These are phyloP conservation scores for Octonoba sinensis DNA, from an alignment of 2,888 invertebrate species.

Conservation along the genomic window DNA sequence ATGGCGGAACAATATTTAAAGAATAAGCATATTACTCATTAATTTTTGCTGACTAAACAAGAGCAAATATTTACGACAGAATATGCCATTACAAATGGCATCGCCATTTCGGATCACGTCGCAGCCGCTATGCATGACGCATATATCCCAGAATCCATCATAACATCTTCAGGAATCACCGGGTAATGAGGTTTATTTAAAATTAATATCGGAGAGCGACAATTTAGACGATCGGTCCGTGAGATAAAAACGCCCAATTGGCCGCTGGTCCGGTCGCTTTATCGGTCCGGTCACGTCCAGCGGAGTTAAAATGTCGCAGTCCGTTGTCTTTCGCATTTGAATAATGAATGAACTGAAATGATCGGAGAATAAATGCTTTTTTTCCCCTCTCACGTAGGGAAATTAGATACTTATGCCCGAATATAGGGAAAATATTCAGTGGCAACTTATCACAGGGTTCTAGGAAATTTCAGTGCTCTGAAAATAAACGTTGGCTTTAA, in stretches of 20 bases:
- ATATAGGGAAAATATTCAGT: too few relatives aligned
- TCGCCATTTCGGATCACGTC: conserved; percentile 15
- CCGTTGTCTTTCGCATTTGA: conserved; percentile 32
- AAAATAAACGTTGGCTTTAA: too few relatives aligned
- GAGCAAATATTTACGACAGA: conserved; percentile 24
- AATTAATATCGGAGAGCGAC: conserved; percentile 59
- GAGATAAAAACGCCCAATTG: conserved; percentile 60
- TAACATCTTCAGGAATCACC: conserved; percentile 6
- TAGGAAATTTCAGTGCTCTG: too few relatives aligned
- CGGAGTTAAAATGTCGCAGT: conserved; percentile 46
- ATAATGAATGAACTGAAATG: conserved; percentile 26
- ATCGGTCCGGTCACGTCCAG: conserved; percentile 28
- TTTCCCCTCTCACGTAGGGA: conserved; percentile 42
- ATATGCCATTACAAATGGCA: too few relatives aligned
- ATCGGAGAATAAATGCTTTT: conserved; percentile 31
- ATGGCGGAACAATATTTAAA: too few relatives aligned
- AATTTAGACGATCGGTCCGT: conserved; percentile 53
- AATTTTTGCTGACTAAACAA: too few relatives aligned
- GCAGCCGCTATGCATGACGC: conserved; percentile 8
- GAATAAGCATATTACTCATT: too few relatives aligned
- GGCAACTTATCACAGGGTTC: too few relatives aligned
- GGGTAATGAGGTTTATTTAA: conserved; percentile 59
- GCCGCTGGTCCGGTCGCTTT: conserved; percentile 36
- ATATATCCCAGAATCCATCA: conserved; percentile 40
- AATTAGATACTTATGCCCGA: not conserved